phyloP scores from a whole-genome alignment of 2,888 invertebrate genomes.

The Anthoptus insignis region DNA sequence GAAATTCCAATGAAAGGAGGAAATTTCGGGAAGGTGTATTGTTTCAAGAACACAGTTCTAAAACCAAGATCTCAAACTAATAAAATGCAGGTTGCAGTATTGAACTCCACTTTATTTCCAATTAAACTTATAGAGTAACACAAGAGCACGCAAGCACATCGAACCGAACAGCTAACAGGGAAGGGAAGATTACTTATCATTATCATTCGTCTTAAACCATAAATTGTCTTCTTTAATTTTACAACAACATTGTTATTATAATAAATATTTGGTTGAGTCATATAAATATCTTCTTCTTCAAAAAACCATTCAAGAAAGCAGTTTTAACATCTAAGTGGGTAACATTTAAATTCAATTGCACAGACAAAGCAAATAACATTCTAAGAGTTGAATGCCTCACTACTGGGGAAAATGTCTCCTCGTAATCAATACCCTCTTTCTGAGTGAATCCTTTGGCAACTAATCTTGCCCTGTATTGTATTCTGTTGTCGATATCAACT shows the following conservation, averaged over 20 bases:
- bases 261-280: slow-evolving; percentile 26
- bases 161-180: no score
- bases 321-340: slow-evolving; percentile 41
- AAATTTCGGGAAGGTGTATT: no score
- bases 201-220: slow-evolving; percentile 10
- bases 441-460: slow-evolving; percentile 41
- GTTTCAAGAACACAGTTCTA: no score
- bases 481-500: slow-evolving; percentile 30
- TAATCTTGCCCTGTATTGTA: slow-evolving; percentile 36
- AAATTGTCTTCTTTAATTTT: slow-evolving; percentile 34
- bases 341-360: slow-evolving; percentile 33
- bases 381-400: slow-evolving; percentile 39
- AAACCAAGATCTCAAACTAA: no score
- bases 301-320: slow-evolving; percentile 38
- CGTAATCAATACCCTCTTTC: slow-evolving; percentile 36
- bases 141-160: no score
- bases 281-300: slow-evolving; percentile 35
- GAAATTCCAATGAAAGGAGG: no score
- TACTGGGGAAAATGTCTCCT: slow-evolving; percentile 39
- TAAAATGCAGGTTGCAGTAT: no score
- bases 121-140: no score
- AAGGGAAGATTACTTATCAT: no score
- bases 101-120: no score
- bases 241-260: slow-evolving; percentile 19
- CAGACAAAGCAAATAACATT: slow-evolving; percentile 39